A percentile compares a stretch with the other conserved stretches of the same genome.
Conservation (phyloP, 2,113 vertebrate genomes). For the Phaethon lepturus region DNA sequence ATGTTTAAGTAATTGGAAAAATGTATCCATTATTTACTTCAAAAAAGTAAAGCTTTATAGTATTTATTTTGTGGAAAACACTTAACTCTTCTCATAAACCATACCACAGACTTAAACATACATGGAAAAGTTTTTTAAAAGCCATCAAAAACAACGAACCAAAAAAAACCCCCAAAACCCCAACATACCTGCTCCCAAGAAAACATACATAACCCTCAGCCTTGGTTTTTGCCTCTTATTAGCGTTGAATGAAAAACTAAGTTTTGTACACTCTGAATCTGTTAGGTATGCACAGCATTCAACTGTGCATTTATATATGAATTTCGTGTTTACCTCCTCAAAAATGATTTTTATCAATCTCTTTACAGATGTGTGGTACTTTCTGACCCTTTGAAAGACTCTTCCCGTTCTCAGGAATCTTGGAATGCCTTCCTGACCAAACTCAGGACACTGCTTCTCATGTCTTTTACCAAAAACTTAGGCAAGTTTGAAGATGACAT, state of each 20-base stretch:
- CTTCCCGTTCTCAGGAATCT: constrained; percentile 96
- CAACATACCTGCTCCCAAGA: not conserved
- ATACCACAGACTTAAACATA: not conserved
- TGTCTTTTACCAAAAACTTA: constrained; percentile 98
- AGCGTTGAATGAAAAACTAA: not conserved
- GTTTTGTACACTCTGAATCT: not conserved
- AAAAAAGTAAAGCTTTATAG: not conserved
- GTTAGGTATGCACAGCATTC: not conserved
- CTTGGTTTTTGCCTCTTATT: not conserved
- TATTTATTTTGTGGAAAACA: not conserved
- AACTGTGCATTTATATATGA: not conserved
- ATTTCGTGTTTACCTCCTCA: not conserved
- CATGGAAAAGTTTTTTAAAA: not conserved
- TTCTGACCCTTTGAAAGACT: constrained; percentile 95
- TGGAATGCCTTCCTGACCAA: constrained; percentile 97
- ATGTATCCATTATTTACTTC: not conserved
- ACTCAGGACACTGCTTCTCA: constrained; percentile 94
- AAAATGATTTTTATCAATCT: constrained; percentile 6
- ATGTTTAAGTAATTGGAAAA: not conserved
- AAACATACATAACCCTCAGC: not conserved
- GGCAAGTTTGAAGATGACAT: constrained; percentile 98
- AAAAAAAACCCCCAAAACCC: not conserved
- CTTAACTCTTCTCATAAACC: not conserved
- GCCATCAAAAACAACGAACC: not conserved
- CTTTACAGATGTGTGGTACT: constrained; percentile 91